A percentile compares a stretch with the other conserved stretches of the same genome.
Conservation (phyloP, 2,888 invertebrate genomes). For the Anodontia alba region DNA sequence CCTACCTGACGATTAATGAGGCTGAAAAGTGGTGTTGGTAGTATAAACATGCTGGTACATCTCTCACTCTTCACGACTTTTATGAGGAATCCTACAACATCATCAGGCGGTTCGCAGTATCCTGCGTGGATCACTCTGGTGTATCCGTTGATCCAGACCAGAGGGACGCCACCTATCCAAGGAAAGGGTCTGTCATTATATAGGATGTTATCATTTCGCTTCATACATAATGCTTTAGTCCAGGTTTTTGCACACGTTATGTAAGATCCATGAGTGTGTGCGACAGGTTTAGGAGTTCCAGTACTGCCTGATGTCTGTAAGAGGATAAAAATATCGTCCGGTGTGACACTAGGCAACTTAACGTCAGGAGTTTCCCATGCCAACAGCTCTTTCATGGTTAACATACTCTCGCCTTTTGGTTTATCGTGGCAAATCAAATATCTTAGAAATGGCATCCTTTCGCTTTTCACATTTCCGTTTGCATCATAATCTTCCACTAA, state of each 20-base stretch:
- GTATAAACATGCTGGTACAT: not conserved
- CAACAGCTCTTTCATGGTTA: not conserved
- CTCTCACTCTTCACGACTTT: not conserved
- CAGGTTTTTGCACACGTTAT: not conserved
- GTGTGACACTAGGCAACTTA: not conserved
- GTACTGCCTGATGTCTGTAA: not conserved
- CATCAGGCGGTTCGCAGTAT: not conserved
- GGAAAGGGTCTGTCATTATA: not conserved
- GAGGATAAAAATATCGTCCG: not conserved
- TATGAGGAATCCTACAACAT: not conserved
- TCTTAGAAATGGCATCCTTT: not conserved
- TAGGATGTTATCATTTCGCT: not conserved
- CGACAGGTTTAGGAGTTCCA: not conserved
- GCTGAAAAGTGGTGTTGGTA: not conserved
- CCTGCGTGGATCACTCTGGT: not conserved
- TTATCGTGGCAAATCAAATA: not conserved
- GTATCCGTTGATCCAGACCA: not conserved
- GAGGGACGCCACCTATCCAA: not conserved
- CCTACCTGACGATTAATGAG: not conserved
- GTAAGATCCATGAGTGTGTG: not conserved
- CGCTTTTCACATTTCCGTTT: not conserved
- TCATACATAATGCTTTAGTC: not conserved
- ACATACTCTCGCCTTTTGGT: not conserved
- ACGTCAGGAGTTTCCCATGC: not conserved
- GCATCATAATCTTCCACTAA: not conserved